Evolutionary conservation across 2,113 vertebrate genomes (phyloP), one percentile per base, ranked within the genome.

Genomic region (Melanocharis versteri): DNA sequence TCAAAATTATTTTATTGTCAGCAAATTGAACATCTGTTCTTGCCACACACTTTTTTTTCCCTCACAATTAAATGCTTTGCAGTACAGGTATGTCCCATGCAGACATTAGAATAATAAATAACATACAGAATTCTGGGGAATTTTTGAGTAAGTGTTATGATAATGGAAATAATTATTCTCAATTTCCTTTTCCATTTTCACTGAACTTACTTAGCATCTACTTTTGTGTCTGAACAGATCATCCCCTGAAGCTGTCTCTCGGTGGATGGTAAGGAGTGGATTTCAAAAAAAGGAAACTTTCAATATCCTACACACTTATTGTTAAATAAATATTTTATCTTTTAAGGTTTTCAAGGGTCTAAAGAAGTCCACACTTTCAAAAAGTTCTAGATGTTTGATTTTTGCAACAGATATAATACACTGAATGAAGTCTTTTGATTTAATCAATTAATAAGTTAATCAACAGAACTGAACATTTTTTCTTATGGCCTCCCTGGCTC

Each of bases 241-340:
- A 9, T 57, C 81, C 33, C 7, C 48, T 39, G 37, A 96, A 56
- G 31, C 6, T 45, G 12, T 64, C 54, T 78, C 14, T 53, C 57
- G 44, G 13, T 51, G 48, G 66, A 70, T 28, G 24, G 75, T 73
- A 89, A 87, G 18, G 44, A 39, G 11, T 40, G 30, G 19, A 76
- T 90, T 97, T 83, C 61, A 80, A 69, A 83, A 69, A 83, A 40
- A 90, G 35, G 27, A 95, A 93, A 82, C 10, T 39, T 40, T 83
- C 33, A 35, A 20, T 42, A 33, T 8, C 24, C 2, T 35, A 21
- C 56, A 44, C 11, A n/a, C 6, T 84, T 90, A 75, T 81, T 69
- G 60, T 82, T 56, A 33, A 70, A 71, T 66, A 91, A 66, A 57
- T 69, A 2, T 10, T 54, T 71, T 66, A 10, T 64, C 35, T 76